These are phyloP conservation scores for Dendronephthya gigantea DNA, from an alignment of 64 coral and sea anemone species.

Conservation along the genomic window DNA sequence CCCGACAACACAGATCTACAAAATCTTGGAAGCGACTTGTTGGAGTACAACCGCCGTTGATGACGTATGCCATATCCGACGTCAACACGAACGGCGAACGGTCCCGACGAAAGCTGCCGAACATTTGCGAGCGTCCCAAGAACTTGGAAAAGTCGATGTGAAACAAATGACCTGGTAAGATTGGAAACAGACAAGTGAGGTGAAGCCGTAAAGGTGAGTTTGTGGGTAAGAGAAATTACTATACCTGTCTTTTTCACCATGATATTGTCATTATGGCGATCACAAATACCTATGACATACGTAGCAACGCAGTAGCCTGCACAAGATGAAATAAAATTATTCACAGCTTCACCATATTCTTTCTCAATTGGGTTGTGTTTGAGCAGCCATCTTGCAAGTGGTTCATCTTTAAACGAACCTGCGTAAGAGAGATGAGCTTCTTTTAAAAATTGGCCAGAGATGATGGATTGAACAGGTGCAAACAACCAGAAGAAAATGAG, in stretches of 20 bases:
- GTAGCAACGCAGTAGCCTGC: constrained; percentile 93
- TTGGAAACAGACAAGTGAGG: no score
- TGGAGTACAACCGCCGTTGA: constrained; percentile 86
- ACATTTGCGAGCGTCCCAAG: constrained; percentile 95
- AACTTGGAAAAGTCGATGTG: constrained; percentile 98
- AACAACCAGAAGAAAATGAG: no score
- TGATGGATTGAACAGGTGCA: no score
- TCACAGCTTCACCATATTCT: constrained; percentile 65
- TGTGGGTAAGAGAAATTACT: no score
- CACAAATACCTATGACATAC: constrained; percentile 81
- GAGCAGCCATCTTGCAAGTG: constrained; percentile 75
- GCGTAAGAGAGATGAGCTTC: neutral
- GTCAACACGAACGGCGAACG: constrained; percentile 89
- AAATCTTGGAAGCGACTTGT: constrained; percentile 92
- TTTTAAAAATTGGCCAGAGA: no score
- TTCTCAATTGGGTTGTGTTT: constrained; percentile 78
- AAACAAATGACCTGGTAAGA: constrained; percentile 62
- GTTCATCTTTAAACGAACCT: constrained; percentile 89
- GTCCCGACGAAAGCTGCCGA: constrained; percentile 83
- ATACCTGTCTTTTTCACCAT: constrained; percentile 66
- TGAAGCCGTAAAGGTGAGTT: no score
- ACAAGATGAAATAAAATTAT: constrained; percentile 89
- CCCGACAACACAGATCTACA: constrained; percentile 79
- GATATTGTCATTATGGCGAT: constrained; percentile 97
- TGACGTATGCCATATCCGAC: constrained; percentile 94